Percentiles rank a stretch among this genome's conserved stretches.
These are phyloP conservation scores for Cyphomyrmex costatus DNA, from an alignment of 1,140 invertebrate species.

Conservation along the genomic window DNA sequence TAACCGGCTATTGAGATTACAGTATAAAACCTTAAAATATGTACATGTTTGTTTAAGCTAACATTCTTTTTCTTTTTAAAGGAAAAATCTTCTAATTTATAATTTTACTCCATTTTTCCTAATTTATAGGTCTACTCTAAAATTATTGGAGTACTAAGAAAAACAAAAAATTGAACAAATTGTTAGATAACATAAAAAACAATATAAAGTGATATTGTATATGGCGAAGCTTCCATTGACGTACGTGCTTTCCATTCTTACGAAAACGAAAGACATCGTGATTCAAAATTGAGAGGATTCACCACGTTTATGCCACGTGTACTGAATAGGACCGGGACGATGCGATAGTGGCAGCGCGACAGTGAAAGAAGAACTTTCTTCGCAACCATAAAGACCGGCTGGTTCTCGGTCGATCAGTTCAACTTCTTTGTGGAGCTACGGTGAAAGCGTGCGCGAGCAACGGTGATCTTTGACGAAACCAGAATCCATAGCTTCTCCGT, in stretches of 20 bases:
- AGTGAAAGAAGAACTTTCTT: slow-evolving; percentile 84
- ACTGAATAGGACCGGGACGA: slow-evolving; percentile 62
- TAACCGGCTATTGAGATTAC: not conserved
- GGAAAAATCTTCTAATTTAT: too few species aligned
- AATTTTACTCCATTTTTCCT: too few species aligned
- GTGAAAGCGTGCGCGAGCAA: slow-evolving; percentile 80
- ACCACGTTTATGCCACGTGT: slow-evolving; percentile 51
- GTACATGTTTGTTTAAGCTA: not conserved
- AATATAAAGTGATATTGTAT: not conserved
- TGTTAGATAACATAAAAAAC: slow-evolving; percentile 4
- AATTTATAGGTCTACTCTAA: not conserved
- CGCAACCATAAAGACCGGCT: slow-evolving; percentile 70
- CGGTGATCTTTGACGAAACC: slow-evolving; percentile 59
- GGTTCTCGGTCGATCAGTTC: slow-evolving; percentile 68
- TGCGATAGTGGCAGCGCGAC: slow-evolving; percentile 54
- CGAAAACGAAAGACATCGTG: slow-evolving; percentile 29
- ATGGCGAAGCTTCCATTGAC: not conserved
- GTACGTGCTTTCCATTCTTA: slow-evolving; percentile 25
- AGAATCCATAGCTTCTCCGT: slow-evolving; percentile 64
- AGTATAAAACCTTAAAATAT: not conserved
- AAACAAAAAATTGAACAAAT: not conserved
- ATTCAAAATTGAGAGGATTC: slow-evolving; percentile 69
- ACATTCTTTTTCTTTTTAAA: not conserved
- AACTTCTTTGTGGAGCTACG: slow-evolving; percentile 76
- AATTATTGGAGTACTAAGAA: not conserved